Conservation (phyloP, 2,797 vertebrate genomes). For the Mus spretus region DNA sequence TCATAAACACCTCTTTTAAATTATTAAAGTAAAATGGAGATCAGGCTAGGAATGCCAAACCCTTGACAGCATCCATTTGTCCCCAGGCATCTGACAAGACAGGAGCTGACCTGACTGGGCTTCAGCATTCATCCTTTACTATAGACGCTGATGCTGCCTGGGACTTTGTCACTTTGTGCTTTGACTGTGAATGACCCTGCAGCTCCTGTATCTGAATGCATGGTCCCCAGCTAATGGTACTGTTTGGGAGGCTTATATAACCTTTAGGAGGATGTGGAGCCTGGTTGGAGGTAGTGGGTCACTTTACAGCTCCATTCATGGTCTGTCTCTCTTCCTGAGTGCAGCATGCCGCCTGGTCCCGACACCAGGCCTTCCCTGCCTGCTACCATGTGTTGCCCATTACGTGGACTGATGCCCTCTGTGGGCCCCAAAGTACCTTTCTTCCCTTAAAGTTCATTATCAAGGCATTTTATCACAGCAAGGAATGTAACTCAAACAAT, state of each 20-base stretch:
- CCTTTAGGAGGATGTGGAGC: neutral
- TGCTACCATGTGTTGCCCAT: neutral
- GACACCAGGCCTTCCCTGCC: neutral
- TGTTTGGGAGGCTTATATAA: neutral
- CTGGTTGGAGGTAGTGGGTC: neutral
- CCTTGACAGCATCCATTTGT: neutral
- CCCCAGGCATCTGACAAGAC: neutral
- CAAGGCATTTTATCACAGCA: neutral
- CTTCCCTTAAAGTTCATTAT: neutral
- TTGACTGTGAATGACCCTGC: neutral
- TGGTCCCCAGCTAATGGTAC: neutral
- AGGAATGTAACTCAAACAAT: neutral
- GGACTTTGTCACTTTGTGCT: neutral
- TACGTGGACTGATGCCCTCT: neutral
- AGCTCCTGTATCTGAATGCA: neutral
- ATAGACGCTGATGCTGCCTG: neutral
- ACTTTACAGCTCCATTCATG: neutral
- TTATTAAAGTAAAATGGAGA: conserved; percentile 41
- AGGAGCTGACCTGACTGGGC: neutral
- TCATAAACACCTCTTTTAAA: conserved; percentile 44
- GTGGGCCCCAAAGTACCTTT: neutral
- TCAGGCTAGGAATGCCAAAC: conserved; percentile 6
- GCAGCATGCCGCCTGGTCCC: too few species aligned
- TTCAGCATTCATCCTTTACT: neutral
- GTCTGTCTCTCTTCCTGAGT: neutral